Conservation (phyloP, 2,888 invertebrate species). For the Lapara coniferarum region DNA sequence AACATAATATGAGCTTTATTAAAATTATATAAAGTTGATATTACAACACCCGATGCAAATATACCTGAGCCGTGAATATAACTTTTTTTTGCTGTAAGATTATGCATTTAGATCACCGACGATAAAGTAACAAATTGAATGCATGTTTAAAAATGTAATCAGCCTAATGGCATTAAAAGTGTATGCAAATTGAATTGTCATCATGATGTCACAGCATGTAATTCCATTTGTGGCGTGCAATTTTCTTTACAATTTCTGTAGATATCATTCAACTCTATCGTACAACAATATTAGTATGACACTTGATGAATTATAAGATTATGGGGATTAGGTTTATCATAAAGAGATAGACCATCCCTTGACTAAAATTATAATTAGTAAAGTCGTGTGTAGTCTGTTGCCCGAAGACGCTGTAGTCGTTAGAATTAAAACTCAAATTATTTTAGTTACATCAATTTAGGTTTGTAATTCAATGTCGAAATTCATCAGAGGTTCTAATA, state of each 20-base stretch:
- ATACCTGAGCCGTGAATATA: neutral
- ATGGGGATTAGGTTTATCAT: too few relatives aligned
- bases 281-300: too few relatives aligned
- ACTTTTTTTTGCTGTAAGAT: neutral
- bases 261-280: too few relatives aligned
- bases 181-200: conserved; percentile 41
- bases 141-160: neutral
- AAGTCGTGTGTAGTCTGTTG: neutral
- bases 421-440: neutral
- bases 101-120: neutral
- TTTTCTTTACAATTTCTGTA: neutral
- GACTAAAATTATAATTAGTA: too few relatives aligned
- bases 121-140: neutral
- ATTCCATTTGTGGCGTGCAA: conserved; percentile 18
- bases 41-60: neutral
- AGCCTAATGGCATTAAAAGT: conserved; percentile 10
- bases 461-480: too few relatives aligned
- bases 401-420: neutral
- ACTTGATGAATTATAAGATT: too few relatives aligned
- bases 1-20: neutral
- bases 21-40: neutral
- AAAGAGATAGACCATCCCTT: too few relatives aligned
- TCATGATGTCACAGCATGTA: conserved; percentile 26
- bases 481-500: too few relatives aligned
- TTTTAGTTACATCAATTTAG: neutral